phyloP scores from a whole-genome alignment of 2,797 vertebrate genomes.

The Chromobotia macracanthus region DNA sequence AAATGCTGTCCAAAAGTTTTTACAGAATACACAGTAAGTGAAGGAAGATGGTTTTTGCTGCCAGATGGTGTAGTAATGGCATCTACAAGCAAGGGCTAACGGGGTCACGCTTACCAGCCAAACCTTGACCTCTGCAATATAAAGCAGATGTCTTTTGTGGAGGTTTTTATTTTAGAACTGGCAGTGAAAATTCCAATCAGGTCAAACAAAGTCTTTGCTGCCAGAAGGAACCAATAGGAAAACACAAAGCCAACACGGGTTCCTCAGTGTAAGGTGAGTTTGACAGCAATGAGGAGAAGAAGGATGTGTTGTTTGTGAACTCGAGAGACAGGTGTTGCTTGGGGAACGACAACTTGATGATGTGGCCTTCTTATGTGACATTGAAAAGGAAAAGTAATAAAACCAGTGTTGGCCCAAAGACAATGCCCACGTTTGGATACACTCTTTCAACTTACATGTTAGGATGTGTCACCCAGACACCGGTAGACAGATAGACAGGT shows the following conservation, averaged over 20 bases:
- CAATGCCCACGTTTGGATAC: conserved; percentile 1
- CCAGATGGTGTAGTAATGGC: not conserved
- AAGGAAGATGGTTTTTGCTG: not conserved
- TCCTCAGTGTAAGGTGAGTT: conserved; percentile 11
- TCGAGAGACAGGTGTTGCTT: conserved; percentile 39
- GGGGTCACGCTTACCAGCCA: not conserved
- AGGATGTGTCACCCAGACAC: conserved; percentile 13
- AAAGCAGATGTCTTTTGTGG: not conserved
- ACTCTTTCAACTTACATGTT: conserved; percentile 25
- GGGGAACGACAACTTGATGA: conserved; percentile 43
- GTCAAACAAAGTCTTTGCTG: not conserved
- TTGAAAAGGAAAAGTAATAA: conserved; percentile 43
- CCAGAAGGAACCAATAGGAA: not conserved
- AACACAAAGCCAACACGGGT: not conserved
- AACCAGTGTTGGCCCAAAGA: conserved; percentile 35
- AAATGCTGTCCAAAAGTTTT: no score
- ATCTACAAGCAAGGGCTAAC: not conserved
- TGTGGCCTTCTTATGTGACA: conserved; percentile 27
- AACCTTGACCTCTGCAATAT: not conserved
- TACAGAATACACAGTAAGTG: no score
- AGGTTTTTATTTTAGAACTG: not conserved
- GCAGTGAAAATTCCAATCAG: not conserved
- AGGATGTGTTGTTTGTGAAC: conserved; percentile 43
- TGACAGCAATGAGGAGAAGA: conserved; percentile 40
- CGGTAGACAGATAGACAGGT: conserved; percentile 22